Conservation (phyloP, 2,797 vertebrate species). For the Acrossocheilus fasciatus region DNA sequence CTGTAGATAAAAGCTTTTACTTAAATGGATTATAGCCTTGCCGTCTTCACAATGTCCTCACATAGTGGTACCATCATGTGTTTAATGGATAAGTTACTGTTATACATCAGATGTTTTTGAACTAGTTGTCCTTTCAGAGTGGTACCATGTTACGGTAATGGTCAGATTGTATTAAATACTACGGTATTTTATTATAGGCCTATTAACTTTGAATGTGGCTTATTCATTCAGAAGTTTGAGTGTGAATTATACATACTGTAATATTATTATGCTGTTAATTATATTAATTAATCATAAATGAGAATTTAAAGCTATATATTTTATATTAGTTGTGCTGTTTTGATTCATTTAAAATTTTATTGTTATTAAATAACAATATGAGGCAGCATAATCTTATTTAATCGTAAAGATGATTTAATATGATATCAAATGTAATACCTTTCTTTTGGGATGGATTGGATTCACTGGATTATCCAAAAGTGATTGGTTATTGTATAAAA, state of each 20-base stretch:
- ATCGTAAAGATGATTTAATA: background rate
- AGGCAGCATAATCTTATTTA: background rate
- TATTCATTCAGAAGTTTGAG: background rate
- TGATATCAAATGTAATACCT: background rate
- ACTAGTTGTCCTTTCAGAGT: background rate
- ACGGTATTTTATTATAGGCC: background rate
- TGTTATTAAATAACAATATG: background rate
- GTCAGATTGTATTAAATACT: background rate
- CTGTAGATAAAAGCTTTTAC: conserved; percentile 28
- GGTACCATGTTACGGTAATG: background rate
- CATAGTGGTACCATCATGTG: background rate
- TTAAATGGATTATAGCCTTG: background rate
- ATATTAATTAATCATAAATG: background rate
- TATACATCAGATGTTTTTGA: background rate
- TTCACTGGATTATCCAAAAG: background rate
- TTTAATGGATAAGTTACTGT: background rate
- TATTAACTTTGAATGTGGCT: background rate
- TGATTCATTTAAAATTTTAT: background rate
- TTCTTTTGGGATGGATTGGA: background rate
- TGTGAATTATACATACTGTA: background rate
- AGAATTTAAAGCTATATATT: background rate
- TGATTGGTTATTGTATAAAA: background rate
- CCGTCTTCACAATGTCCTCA: background rate
- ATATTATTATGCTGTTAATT: background rate
- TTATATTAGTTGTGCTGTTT: background rate